These are phyloP conservation scores for Heliconius charithonia DNA, from an alignment of 2,888 invertebrate genomes.

Conservation along the genomic window DNA sequence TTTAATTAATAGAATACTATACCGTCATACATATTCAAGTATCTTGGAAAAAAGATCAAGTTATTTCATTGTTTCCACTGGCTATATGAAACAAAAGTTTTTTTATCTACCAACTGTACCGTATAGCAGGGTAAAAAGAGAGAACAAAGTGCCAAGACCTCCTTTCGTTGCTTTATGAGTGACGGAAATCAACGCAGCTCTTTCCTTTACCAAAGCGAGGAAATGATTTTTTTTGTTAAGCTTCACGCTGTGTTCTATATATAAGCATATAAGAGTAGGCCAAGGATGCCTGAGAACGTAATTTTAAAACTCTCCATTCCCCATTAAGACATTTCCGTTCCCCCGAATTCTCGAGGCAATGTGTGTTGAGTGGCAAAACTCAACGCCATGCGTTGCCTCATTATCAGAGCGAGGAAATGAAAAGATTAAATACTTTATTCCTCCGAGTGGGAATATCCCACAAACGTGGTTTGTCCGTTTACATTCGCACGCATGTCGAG, in stretches of 20 bases:
- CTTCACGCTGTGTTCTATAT: not conserved
- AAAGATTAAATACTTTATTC: too few species aligned
- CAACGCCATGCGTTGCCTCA: too few species aligned
- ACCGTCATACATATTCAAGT: slow-evolving; percentile 3
- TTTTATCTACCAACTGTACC: not conserved
- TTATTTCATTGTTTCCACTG: slow-evolving; percentile 15
- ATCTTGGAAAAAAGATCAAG: slow-evolving; percentile 20
- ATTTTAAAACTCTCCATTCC: not conserved
- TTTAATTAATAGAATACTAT: slow-evolving; percentile 23
- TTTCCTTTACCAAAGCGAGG: not conserved
- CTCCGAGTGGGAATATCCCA: too few species aligned
- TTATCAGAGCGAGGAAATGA: too few species aligned
- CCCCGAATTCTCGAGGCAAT: not conserved
- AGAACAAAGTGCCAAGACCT: not conserved
- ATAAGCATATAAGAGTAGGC: not conserved
- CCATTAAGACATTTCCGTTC: not conserved
- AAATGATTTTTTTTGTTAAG: not conserved
- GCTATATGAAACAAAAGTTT: not conserved
- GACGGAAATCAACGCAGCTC: not conserved
- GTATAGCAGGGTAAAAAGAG: not conserved
- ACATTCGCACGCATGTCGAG: too few species aligned
- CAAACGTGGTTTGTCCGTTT: too few species aligned
- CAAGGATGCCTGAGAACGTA: not conserved
- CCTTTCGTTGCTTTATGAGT: not conserved
- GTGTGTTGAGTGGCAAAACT: too few species aligned